Evolutionary conservation across 1,140 invertebrate species (phyloP).

Genomic region (Leptestheria dahalacensis): DNA sequence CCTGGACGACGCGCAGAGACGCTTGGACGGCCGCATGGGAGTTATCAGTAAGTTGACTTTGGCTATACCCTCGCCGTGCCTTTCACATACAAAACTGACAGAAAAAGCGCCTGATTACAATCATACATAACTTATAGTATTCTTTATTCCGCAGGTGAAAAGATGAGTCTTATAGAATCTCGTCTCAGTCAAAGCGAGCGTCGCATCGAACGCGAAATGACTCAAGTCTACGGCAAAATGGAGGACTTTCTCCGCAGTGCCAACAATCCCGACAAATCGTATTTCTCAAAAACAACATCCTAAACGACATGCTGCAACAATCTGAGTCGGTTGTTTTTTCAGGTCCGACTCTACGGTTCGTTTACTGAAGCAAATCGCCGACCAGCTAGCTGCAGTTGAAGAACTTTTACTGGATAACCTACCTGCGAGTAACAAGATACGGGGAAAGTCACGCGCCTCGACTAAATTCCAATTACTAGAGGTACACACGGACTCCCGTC

Average conservation of each 20-base stretch:
- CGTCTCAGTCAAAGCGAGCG: constrained; percentile 10
- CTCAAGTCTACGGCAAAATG: constrained; percentile 13
- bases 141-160: constrained; percentile 5
- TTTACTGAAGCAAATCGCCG: neutral
- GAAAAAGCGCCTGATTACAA: neutral
- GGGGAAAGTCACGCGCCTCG: neutral
- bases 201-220: constrained; percentile 15
- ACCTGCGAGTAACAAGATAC: neutral
- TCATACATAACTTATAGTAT: neutral
- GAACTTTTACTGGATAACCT: constrained; percentile 2
- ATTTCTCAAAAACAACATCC: neutral
- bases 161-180: constrained; percentile 11
- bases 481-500: neutral
- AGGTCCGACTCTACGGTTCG: neutral
- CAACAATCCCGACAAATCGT: constrained; percentile 10
- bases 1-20: constrained; percentile 13
- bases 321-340: neutral
- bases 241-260: constrained; percentile 12
- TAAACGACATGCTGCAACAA: neutral
- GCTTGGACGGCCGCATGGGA: constrained; percentile 4
- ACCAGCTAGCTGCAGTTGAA: neutral
- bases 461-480: neutral
- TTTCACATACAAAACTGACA: neutral
- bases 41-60: constrained; percentile 10
- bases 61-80: neutral